Percentiles rank a stretch among this genome's conserved stretches.
Evolutionary conservation across 2,888 invertebrate species (phyloP).

Genomic region (Elegia similella): DNA sequence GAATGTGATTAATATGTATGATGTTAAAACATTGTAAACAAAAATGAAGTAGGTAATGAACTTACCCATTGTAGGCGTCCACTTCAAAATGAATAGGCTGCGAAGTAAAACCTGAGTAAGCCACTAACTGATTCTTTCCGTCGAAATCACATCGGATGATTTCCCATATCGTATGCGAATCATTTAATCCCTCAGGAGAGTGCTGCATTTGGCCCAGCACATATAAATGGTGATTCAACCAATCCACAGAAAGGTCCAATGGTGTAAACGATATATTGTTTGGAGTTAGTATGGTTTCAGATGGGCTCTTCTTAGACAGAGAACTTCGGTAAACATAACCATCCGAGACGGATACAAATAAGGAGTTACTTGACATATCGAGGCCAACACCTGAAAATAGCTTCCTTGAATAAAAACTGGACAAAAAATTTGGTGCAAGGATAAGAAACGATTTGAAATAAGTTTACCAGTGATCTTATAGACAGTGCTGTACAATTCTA

Average conservation of each 20-base stretch:
- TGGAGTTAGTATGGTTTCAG: slow-evolving; percentile 80
- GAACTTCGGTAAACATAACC: slow-evolving; percentile 84
- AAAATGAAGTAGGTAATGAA: slow-evolving; percentile 12
- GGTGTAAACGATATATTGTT: slow-evolving; percentile 84
- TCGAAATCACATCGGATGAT: slow-evolving; percentile 89
- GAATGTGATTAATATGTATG: too few species aligned
- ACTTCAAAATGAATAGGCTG: slow-evolving; percentile 92
- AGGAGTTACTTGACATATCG: slow-evolving; percentile 86
- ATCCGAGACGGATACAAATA: slow-evolving; percentile 89
- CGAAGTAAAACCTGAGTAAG: slow-evolving; percentile 85
- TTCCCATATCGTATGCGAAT: slow-evolving; percentile 81
- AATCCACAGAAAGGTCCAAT: slow-evolving; percentile 90
- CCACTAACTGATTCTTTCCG: slow-evolving; percentile 86
- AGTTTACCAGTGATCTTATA: slow-evolving; percentile 65
- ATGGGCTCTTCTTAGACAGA: slow-evolving; percentile 63
- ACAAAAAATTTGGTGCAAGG: too few species aligned
- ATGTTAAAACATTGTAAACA: too few species aligned
- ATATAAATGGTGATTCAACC: slow-evolving; percentile 93
- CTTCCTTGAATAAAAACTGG: slow-evolving; percentile 1
- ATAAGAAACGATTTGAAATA: slow-evolving; percentile 1
- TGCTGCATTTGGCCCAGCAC: slow-evolving; percentile 88
- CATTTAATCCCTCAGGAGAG: slow-evolving; percentile 46
- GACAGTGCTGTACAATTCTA: slow-evolving; percentile 83
- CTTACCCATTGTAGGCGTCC: slow-evolving; percentile 95
- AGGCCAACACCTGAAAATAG: slow-evolving; percentile 86